Percentiles rank a stretch among this genome's conserved stretches.
Conservation (phyloP, 2,797 vertebrate genomes). For the Alauda arvensis region DNA sequence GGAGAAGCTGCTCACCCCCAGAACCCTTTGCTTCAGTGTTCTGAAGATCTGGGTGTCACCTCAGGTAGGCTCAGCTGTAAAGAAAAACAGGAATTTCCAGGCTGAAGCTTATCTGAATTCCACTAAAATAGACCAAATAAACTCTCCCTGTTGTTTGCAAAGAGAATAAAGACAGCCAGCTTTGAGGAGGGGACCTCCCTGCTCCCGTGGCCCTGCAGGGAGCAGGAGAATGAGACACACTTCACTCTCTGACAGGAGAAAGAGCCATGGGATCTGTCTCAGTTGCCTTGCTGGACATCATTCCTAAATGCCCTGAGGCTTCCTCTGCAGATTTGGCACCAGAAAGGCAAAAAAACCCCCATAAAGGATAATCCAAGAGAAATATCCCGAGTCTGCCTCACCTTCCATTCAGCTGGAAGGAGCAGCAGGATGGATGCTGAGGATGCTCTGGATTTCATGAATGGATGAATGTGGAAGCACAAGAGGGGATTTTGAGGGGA, state of each 20-base stretch:
- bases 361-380: not conserved
- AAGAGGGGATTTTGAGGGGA: conserved; percentile 50
- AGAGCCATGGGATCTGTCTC: not conserved
- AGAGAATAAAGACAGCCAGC: not conserved
- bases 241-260: not conserved
- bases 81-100: not conserved
- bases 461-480: conserved; percentile 27
- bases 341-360: not conserved
- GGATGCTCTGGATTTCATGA: conserved; percentile 47
- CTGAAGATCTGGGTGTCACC: fast-evolving
- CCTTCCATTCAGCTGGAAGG: not conserved
- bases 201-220: not conserved
- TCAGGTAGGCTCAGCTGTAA: not conserved
- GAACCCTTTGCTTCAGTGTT: not conserved
- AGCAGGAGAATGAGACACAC: not conserved
- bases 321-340: not conserved
- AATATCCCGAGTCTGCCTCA: not conserved
- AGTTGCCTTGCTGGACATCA: not conserved
- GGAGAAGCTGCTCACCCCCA: not conserved
- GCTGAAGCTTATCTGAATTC: not conserved
- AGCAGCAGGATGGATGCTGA: not conserved
- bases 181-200: not conserved
- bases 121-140: not conserved
- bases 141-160: not conserved
- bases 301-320: not conserved